Evolutionary conservation across 2,888 invertebrate species (phyloP).

Genomic region (Heliconius charithonia): DNA sequence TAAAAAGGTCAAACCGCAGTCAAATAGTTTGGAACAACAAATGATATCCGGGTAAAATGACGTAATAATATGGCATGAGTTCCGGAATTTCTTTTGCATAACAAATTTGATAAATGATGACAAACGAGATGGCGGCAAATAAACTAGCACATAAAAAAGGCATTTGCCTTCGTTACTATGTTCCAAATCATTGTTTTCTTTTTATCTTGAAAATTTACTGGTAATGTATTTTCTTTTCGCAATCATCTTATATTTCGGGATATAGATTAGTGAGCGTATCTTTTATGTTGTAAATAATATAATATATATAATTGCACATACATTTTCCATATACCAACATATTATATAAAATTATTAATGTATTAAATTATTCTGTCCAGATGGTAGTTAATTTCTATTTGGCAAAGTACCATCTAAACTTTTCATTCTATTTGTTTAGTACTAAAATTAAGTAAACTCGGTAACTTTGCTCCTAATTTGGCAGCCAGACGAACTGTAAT

Average conservation of each 20-base stretch:
- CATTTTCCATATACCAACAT: too few species aligned
- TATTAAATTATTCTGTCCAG: not conserved
- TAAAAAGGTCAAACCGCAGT: slow-evolving; percentile 40
- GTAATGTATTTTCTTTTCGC: slow-evolving; percentile 15
- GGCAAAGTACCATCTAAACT: slow-evolving; percentile 8
- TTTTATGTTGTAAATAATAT: not conserved
- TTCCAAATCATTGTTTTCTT: slow-evolving; percentile 35
- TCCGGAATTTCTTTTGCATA: slow-evolving; percentile 45
- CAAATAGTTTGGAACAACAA: slow-evolving; percentile 39
- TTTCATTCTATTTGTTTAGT: slow-evolving; percentile 19
- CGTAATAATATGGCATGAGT: slow-evolving; percentile 37
- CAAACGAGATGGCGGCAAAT: slow-evolving; percentile 40
- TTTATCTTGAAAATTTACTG: slow-evolving; percentile 20
- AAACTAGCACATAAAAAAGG: slow-evolving; percentile 36
- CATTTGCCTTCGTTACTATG: slow-evolving; percentile 37
- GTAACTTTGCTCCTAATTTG: slow-evolving; percentile 26
- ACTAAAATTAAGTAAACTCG: slow-evolving; percentile 21
- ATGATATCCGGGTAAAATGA: slow-evolving; percentile 36
- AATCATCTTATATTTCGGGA: not conserved
- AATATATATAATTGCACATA: not conserved
- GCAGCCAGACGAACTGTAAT: slow-evolving; percentile 21
- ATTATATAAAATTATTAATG: not conserved
- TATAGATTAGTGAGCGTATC: not conserved
- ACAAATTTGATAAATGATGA: slow-evolving; percentile 49
- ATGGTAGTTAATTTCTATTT: slow-evolving; percentile 6